Evolutionary conservation across 2,797 vertebrate species (phyloP), one percentile per base, ranked within the genome.

Genomic region (Anolis apletophallus): DNA sequence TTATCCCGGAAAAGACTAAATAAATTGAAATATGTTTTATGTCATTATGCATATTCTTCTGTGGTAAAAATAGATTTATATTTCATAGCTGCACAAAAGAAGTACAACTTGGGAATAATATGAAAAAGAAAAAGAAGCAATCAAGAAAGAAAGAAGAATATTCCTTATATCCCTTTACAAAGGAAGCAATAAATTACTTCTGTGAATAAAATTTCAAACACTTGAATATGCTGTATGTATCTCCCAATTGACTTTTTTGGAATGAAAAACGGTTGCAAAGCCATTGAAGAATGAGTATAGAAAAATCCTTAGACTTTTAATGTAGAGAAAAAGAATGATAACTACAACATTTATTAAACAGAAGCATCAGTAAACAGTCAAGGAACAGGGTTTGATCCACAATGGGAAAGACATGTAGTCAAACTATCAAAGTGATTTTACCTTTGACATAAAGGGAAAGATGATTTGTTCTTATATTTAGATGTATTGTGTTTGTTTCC

Each of bases 11-110:
- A 94, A 94, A 91, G 85, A 61, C 86, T 95, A 96, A 95, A 94
- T 93, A 95, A 94, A 94, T 92, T 95, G 88, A 94, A 95, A 92
- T 93, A 92, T 92, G 89, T 90, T 95, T 95, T 94, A 94, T 93
- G 91, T 89, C 81, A 91, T 95, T 93, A 93, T 93, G 89, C 55
- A 90, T 93, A 93, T 88, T 88, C 85, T 93, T 94, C 91, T 94
- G 81, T 95, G 91, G 93, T 94, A 95, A 94, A 96, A 95, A 95
- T 93, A 95, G 82, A 59, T 86, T 92, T 90, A 77, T 88, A 92
- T 93, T 94, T 94, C 1, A 0, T 87, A 92, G 86, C 52, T 90
- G 67, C 84, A 94, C 94, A 94, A 93, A 94, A 23, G 85, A 76
- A 92, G 21, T 89, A 54, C 87, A 95, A 91, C 67, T 83, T 50